A percentile compares a stretch with the other conserved stretches of the same genome.
phyloP scores from a whole-genome alignment of 2,888 invertebrate species.

The Mamestra brassicae region DNA sequence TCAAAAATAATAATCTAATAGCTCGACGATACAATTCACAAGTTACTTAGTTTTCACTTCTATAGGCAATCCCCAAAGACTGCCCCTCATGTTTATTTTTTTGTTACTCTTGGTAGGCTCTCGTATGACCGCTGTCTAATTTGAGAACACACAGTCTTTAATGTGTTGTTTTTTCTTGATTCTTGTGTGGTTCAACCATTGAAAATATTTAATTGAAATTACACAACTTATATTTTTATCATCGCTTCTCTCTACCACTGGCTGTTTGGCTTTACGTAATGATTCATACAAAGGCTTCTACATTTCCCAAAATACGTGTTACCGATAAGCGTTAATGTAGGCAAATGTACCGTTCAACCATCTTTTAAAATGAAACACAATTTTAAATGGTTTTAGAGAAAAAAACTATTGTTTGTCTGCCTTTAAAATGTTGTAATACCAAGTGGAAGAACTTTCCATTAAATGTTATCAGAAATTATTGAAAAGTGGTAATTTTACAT shows the following conservation, averaged over 20 bases:
- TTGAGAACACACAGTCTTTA: too few relatives aligned
- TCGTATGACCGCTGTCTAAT: too few relatives aligned
- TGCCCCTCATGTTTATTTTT: too few relatives aligned
- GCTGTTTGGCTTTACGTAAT: conserved; percentile 9
- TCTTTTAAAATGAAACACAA: conserved; percentile 11
- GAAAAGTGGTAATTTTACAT: conserved; percentile 6
- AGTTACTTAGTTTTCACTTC: too few relatives aligned
- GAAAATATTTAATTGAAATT: too few relatives aligned
- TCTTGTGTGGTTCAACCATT: too few relatives aligned
- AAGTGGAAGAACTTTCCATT: not conserved
- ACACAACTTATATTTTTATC: too few relatives aligned
- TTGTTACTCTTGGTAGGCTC: too few relatives aligned
- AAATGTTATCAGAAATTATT: conserved; percentile 14
- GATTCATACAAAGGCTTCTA: conserved; percentile 45
- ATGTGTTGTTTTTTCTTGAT: too few relatives aligned
- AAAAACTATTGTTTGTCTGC: not conserved
- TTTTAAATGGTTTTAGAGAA: not conserved
- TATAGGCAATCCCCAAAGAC: too few relatives aligned
- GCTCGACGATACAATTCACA: too few relatives aligned
- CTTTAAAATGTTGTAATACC: not conserved
- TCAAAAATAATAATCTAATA: too few relatives aligned
- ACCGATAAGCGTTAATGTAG: conserved; percentile 43
- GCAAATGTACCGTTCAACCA: conserved; percentile 3
- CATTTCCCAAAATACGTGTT: conserved; percentile 30
- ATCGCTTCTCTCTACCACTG: conserved; percentile 22